Evolutionary conservation across 2,113 vertebrate genomes (phyloP).

Genomic region (Ceyx cyanopectus): DNA sequence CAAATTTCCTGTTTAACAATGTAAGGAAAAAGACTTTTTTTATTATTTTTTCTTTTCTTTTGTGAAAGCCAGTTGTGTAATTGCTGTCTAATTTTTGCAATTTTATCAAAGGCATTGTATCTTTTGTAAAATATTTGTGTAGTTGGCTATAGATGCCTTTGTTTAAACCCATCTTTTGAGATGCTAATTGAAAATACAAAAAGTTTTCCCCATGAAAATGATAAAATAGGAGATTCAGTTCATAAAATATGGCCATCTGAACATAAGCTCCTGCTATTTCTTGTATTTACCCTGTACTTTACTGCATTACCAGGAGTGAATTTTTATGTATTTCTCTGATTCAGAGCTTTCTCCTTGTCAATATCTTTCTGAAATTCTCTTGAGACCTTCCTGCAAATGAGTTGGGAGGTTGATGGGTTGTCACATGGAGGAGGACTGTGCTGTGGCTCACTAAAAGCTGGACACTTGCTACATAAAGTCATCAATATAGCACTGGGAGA

Average conservation of each 20-base stretch:
- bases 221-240: neutral
- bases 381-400: conserved; percentile 27
- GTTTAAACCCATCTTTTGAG: conserved; percentile 69
- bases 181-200: conserved; percentile 53
- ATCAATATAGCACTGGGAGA: conserved; percentile 19
- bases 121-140: conserved; percentile 73
- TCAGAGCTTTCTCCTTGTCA: conserved; percentile 28
- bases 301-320: conserved; percentile 1
- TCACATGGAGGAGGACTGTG: conserved; percentile 7
- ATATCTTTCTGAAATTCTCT: conserved; percentile 36
- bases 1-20: neutral
- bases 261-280: conserved; percentile 15
- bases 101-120: conserved; percentile 55
- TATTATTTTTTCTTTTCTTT: neutral
- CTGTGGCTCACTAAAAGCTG: conserved; percentile 41
- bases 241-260: neutral
- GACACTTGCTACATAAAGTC: conserved; percentile 59
- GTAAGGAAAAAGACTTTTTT: neutral
- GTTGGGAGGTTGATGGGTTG: conserved; percentile 39
- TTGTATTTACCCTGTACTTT: conserved; percentile 8
- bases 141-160: conserved; percentile 50
- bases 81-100: conserved; percentile 1
- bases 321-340: conserved; percentile 47
- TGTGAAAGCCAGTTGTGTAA: conserved; percentile 4
- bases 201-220: conserved; percentile 30